phyloP scores from a whole-genome alignment of 2,888 invertebrate genomes.

The Lycia hirtaria region DNA sequence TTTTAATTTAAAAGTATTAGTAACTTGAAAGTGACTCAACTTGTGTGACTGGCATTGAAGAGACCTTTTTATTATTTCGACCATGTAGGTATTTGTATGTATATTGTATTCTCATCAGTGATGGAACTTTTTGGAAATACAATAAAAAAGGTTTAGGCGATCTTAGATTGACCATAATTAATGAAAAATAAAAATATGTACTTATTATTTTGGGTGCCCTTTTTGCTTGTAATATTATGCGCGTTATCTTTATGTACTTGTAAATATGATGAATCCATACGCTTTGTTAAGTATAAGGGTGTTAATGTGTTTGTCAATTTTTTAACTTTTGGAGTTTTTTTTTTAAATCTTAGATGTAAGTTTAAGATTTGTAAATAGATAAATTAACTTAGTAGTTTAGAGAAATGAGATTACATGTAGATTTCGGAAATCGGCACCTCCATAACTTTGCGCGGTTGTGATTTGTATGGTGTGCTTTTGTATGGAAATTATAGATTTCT shows the following conservation, averaged over 20 bases:
- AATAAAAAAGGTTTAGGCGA: constrained; percentile 40
- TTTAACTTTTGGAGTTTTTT: constrained; percentile 78
- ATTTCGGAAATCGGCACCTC: constrained; percentile 51
- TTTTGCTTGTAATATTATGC: constrained; percentile 75
- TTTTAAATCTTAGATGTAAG: constrained; percentile 59
- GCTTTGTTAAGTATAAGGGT: constrained; percentile 83
- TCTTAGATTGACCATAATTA: constrained; percentile 44
- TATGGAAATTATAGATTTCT: not conserved
- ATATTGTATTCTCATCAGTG: not conserved
- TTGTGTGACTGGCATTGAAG: too few species aligned
- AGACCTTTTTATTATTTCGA: too few species aligned
- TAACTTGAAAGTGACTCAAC: too few species aligned
- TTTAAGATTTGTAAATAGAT: constrained; percentile 71
- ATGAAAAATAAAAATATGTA: constrained; percentile 63
- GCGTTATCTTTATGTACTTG: constrained; percentile 71
- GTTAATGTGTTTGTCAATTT: constrained; percentile 84
- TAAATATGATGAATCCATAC: constrained; percentile 84
- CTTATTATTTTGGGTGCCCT: constrained; percentile 78
- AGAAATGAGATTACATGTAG: constrained; percentile 70
- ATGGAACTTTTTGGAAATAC: constrained; percentile 14
- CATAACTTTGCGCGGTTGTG: constrained; percentile 58
- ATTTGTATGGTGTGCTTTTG: constrained; percentile 41
- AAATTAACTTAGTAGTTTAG: constrained; percentile 49
- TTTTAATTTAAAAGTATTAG: too few species aligned
- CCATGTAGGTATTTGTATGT: too few species aligned